Evolutionary conservation across 2,113 vertebrate genomes (phyloP), one percentile per base, ranked within the genome.

Genomic region (Colaptes auratus): DNA sequence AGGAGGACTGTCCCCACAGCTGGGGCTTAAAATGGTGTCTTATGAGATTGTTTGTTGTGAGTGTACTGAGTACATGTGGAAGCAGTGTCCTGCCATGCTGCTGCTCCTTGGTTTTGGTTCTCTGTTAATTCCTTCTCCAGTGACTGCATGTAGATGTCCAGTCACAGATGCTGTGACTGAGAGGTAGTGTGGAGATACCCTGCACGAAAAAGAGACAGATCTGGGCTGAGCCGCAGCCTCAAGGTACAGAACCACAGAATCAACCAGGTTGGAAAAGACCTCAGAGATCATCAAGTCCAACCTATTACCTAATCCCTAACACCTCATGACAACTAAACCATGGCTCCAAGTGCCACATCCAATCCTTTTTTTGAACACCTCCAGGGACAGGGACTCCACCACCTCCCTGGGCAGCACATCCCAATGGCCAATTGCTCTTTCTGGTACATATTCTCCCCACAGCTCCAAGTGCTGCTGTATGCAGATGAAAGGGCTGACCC

Each of bases 101-200:
- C 81, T 56, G 30, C 25, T 86, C 9, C 63, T 73, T 24, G 25
- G 19, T 14, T 55, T n/a, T 21, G 10, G 3, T 12, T 64, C 44
- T 52, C 71, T 82, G 13, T 31, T 19, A 39, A n/a, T 23, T 64
- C 79, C 7, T 1, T 17, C n/a, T 64, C 48, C 27, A 50, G 16
- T 0, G 2, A 20, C n/a, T 3, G 6, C 21, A 11, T 0, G 0
- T n/a, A 50, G 31, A 28, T 1, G 1, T n/a, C 33, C 69, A 9
- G 20, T 36, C 39, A 10, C 28, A 53, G 64, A 52, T 46, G n/a
- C 23, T 79, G 63, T 0, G 3, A 56, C 53, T 24, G 58, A 66
- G 11, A 10, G 4, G 20, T 58, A 52, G 20, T 1, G 4, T 7
- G 42, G 46, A 15, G n/a, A 35, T 50, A 23, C 31, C 25, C 17